A percentile compares a stretch with the other conserved stretches of the same genome.
phyloP scores from a whole-genome alignment of 2,113 vertebrate species.

The Dolichallabes microphthalmus region DNA sequence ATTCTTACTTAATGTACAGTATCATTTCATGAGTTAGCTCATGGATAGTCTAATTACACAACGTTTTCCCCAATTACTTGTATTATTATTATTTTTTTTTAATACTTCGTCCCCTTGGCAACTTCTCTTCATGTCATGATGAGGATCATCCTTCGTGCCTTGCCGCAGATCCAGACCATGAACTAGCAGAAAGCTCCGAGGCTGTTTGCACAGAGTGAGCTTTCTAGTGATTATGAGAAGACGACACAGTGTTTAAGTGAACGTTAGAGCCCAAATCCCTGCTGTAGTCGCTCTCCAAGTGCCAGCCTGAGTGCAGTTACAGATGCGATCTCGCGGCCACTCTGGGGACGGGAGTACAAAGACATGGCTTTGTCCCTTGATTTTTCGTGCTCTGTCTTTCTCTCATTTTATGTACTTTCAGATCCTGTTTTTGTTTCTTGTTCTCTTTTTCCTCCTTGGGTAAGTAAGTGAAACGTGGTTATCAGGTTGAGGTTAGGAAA shows the following conservation, averaged over 20 bases:
- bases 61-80: neutral
- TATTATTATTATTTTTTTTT: neutral
- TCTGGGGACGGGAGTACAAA: constrained; percentile 1
- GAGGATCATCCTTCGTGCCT: neutral
- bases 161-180: neutral
- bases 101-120: neutral
- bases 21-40: neutral
- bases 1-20: neutral
- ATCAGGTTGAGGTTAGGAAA: neutral
- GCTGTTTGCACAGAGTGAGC: neutral
- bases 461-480: neutral
- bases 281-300: neutral
- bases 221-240: neutral
- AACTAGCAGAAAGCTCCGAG: neutral
- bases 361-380: neutral
- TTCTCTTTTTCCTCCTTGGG: neutral
- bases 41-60: neutral
- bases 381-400: constrained; percentile 20
- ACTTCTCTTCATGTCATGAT: neutral
- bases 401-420: neutral
- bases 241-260: neutral
- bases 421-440: neutral
- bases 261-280: neutral
- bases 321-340: neutral
- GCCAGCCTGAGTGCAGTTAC: neutral